These are phyloP conservation scores for Xestia rhomboidea DNA, from an alignment of 2,888 invertebrate species.

Conservation along the genomic window DNA sequence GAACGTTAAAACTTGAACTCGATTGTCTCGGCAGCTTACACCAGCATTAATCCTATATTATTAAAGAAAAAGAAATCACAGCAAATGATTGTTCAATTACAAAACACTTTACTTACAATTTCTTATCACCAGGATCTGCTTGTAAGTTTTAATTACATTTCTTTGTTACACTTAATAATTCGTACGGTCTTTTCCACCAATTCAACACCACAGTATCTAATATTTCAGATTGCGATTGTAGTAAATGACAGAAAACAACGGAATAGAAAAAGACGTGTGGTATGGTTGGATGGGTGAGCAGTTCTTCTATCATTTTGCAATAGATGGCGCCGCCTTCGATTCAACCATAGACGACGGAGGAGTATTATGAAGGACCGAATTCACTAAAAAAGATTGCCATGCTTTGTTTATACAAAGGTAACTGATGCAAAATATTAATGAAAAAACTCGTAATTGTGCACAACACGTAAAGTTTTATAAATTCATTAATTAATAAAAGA, in stretches of 20 bases:
- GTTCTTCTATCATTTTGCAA: constrained; percentile 69
- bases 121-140: constrained; percentile 70
- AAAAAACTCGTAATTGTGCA: not conserved
- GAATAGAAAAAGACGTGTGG: constrained; percentile 86
- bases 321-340: constrained; percentile 79
- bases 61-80: constrained; percentile 76
- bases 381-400: constrained; percentile 36
- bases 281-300: constrained; percentile 77
- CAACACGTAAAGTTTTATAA: not conserved
- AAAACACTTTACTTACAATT: constrained; percentile 80
- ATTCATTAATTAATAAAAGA: not conserved
- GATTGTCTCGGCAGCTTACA: constrained; percentile 37
- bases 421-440: too few relatives aligned
- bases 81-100: constrained; percentile 72
- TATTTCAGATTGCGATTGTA: constrained; percentile 81
- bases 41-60: constrained; percentile 58
- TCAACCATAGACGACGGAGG: constrained; percentile 78
- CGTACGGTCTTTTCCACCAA: constrained; percentile 74
- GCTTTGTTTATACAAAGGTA: constrained; percentile 5
- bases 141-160: constrained; percentile 67
- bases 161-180: constrained; percentile 77
- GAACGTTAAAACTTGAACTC: constrained; percentile 26
- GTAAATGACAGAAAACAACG: constrained; percentile 86
- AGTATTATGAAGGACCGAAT: constrained; percentile 76
- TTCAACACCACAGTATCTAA: constrained; percentile 74